These are phyloP conservation scores for Brachyopa scutellaris DNA, from an alignment of 2,888 invertebrate species.

Conservation along the genomic window DNA sequence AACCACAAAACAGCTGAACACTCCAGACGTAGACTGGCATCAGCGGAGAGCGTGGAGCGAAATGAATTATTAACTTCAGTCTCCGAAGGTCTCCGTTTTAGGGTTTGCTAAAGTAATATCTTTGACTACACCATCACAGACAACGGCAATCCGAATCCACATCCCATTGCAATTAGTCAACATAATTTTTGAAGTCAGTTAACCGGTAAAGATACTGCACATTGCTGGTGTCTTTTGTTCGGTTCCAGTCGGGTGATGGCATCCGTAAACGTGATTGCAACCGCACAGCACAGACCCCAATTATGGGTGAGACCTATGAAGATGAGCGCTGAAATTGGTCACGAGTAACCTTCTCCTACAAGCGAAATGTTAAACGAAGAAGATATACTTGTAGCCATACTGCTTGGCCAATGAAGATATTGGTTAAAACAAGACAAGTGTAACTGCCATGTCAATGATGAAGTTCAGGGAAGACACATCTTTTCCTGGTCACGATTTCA, in stretches of 20 bases:
- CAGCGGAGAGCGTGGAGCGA: slow-evolving; percentile 3
- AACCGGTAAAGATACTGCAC: slow-evolving; percentile 4
- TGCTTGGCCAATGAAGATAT: slow-evolving; percentile 35
- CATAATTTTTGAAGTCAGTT: slow-evolving; percentile 4
- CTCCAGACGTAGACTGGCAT: not conserved
- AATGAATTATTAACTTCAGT: slow-evolving; percentile 24
- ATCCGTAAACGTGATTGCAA: slow-evolving; percentile 26
- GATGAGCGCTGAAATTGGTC: slow-evolving; percentile 47
- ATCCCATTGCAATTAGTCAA: slow-evolving; percentile 34
- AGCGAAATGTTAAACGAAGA: slow-evolving; percentile 8
- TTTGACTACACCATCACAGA: not conserved
- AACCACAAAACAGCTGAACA: not conserved
- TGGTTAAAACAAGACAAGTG: not conserved
- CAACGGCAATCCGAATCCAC: slow-evolving; percentile 17
- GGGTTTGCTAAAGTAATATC: not conserved
- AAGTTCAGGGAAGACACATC: slow-evolving; percentile 52
- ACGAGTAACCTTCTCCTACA: slow-evolving; percentile 49
- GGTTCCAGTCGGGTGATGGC: no score
- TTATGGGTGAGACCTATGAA: slow-evolving; percentile 40
- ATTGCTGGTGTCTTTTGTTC: no score
- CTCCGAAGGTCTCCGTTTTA: slow-evolving; percentile 16
- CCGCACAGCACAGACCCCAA: slow-evolving; percentile 29
- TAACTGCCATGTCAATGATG: slow-evolving; percentile 48
- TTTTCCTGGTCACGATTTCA: slow-evolving; percentile 53
- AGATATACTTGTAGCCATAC: no score